phyloP scores from a whole-genome alignment of 2,888 invertebrate genomes.

The Mythimna pallens region DNA sequence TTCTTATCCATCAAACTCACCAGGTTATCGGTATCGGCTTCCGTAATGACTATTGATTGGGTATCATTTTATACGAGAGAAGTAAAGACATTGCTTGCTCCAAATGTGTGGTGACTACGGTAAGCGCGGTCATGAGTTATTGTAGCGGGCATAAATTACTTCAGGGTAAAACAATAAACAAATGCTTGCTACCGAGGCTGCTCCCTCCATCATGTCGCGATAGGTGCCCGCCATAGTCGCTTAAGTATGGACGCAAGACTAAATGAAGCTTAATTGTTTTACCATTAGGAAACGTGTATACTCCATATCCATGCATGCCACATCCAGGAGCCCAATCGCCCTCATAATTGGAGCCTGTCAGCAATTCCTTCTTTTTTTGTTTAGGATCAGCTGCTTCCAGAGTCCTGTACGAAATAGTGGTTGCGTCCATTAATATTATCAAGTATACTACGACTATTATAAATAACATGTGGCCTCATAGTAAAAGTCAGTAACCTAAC shows the following conservation, averaged over 20 bases:
- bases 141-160: background rate
- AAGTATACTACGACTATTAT: background rate
- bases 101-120: background rate
- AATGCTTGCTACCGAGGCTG: background rate
- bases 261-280: background rate
- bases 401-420: background rate
- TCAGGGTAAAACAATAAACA: background rate
- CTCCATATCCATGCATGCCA: conserved; percentile 2
- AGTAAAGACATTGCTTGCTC: background rate
- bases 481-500: background rate
- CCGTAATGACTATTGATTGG: background rate
- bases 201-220: no score
- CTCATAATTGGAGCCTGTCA: background rate
- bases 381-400: background rate
- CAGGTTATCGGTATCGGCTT: no score
- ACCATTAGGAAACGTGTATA: conserved; percentile 6
- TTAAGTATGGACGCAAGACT: background rate
- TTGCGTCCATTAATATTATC: background rate
- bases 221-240: no score
- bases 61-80: no score
- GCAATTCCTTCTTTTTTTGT: background rate
- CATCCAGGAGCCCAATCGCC: background rate
- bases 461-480: background rate
- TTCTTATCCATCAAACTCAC: no score
- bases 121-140: background rate